A percentile compares a stretch with the other conserved stretches of the same genome.
Conservation (phyloP, 35 echinoderm and acorn worm genomes). For the Diadema setosum region DNA sequence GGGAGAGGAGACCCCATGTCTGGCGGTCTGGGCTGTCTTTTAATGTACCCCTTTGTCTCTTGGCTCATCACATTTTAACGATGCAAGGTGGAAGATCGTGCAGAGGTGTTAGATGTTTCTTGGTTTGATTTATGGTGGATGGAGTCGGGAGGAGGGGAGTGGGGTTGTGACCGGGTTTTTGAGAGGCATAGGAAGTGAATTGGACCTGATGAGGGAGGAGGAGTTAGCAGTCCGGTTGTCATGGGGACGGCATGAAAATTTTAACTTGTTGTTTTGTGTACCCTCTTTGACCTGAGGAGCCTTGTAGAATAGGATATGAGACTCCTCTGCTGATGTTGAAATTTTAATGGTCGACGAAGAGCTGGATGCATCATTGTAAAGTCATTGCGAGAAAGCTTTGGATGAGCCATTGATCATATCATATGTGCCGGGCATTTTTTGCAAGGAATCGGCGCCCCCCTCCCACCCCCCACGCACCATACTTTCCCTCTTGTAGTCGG, state of each 20-base stretch:
- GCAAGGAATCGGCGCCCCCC: too few species aligned
- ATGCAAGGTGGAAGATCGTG: neutral
- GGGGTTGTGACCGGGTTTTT: neutral
- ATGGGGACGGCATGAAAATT: neutral
- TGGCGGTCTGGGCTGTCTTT: neutral
- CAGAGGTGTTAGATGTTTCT: neutral
- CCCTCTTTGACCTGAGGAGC: too few species aligned
- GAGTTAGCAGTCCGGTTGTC: neutral
- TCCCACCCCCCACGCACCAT: too few species aligned
- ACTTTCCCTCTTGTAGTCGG: too few species aligned
- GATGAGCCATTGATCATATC: too few species aligned
- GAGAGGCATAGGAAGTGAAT: neutral
- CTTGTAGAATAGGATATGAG: too few species aligned
- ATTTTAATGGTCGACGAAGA: too few species aligned
- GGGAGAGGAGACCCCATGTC: neutral
- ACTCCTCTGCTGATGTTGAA: too few species aligned
- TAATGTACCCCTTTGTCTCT: neutral
- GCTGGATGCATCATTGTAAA: too few species aligned
- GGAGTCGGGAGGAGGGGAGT: too few species aligned
- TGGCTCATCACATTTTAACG: slow-evolving; percentile 5
- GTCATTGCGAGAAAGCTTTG: too few species aligned
- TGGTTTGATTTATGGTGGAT: neutral
- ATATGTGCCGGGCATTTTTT: too few species aligned
- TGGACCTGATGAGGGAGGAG: neutral
- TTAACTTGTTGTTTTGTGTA: neutral